Conservation (phyloP, 2,888 invertebrate species). For the Cetonia aurata region DNA sequence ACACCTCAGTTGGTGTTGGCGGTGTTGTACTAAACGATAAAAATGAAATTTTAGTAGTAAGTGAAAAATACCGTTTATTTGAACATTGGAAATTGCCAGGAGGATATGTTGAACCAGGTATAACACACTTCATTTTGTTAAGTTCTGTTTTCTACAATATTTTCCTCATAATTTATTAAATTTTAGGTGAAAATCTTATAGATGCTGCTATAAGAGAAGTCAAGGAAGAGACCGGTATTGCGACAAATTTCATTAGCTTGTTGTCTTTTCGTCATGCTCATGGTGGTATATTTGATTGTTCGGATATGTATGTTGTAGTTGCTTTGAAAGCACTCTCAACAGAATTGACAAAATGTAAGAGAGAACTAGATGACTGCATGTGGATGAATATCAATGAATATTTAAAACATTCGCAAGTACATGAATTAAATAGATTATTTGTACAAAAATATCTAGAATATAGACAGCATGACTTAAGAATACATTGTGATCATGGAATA, state of each 20-base stretch:
- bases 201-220: conserved; percentile 90
- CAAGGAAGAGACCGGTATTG: conserved; percentile 89
- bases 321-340: conserved; percentile 75
- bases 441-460: conserved; percentile 77
- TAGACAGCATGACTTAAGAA: conserved; percentile 71
- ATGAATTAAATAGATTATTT: conserved; percentile 78
- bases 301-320: conserved; percentile 88
- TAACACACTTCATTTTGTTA: not conserved
- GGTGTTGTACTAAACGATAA: conserved; percentile 86
- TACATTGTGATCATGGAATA: conserved; percentile 70
- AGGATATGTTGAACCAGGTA: conserved; percentile 89
- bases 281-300: conserved; percentile 81
- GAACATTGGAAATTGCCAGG: conserved; percentile 92
- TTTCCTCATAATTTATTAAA: conserved; percentile 1
- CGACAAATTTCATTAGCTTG: conserved; percentile 80
- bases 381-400: conserved; percentile 89
- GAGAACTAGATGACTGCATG: conserved; percentile 81
- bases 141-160: not conserved
- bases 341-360: conserved; percentile 76
- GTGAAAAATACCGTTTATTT: conserved; percentile 75
- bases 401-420: conserved; percentile 77
- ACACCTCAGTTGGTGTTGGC: conserved; percentile 87
- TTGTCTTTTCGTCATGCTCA: conserved; percentile 85
- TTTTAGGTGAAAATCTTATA: conserved; percentile 83
- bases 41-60: conserved; percentile 83